These are phyloP conservation scores for Trisateles emortualis DNA, from an alignment of 2,888 invertebrate species.

Conservation along the genomic window DNA sequence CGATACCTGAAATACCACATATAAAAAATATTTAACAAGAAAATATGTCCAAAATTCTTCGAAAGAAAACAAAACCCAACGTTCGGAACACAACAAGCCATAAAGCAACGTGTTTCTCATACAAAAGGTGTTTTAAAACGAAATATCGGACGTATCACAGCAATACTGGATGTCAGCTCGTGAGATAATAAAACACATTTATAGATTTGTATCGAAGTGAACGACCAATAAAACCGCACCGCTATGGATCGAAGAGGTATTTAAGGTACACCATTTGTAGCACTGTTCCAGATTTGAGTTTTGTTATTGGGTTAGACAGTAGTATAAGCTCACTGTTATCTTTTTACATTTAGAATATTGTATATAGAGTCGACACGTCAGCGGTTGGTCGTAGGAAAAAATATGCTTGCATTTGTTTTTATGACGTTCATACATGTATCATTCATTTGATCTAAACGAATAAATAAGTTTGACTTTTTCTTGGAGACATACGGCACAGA, in stretches of 20 bases:
- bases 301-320: constrained; percentile 16
- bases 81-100: not conserved
- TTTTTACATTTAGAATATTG: not conserved
- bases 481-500: no score
- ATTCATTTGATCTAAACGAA: no score
- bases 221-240: constrained; percentile 43
- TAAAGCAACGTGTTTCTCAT: constrained; percentile 8
- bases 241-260: constrained; percentile 38
- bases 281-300: constrained; percentile 24
- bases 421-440: no score
- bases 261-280: constrained; percentile 33
- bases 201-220: constrained; percentile 46
- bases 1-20: no score
- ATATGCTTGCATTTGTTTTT: no score
- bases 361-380: no score
- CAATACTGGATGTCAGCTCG: constrained; percentile 39
- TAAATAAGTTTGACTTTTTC: no score
- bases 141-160: constrained; percentile 24
- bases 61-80: not conserved
- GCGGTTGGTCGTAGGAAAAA: no score
- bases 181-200: constrained; percentile 50
- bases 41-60: not conserved
- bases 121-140: constrained; percentile 27
- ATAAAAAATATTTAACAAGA: no score
- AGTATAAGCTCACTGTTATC: not conserved